Conservation (phyloP, 2,113 vertebrate genomes). For the Lepisosteus osseus region DNA sequence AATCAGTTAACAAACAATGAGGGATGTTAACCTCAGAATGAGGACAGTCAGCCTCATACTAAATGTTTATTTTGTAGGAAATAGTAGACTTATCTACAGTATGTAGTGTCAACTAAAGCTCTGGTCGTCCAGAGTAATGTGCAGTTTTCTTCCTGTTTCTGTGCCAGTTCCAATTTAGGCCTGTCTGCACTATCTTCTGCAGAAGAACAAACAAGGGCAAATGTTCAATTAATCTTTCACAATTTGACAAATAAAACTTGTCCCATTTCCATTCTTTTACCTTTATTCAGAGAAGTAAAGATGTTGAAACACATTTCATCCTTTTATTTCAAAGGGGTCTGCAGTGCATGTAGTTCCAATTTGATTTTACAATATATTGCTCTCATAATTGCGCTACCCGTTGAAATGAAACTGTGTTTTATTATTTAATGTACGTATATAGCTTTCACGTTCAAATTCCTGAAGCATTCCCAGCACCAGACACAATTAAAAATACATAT, state of each 20-base stretch:
- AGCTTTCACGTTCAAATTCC: too few relatives aligned
- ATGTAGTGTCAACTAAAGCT: too few relatives aligned
- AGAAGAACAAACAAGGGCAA: not conserved
- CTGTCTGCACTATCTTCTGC: not conserved
- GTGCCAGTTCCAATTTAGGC: not conserved
- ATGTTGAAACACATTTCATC: not conserved
- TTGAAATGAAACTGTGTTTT: too few relatives aligned
- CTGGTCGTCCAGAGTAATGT: not conserved
- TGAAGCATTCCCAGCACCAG: too few relatives aligned
- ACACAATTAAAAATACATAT: too few relatives aligned
- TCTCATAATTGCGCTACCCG: not conserved
- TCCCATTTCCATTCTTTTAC: not conserved
- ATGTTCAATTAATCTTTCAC: not conserved
- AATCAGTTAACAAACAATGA: too few relatives aligned
- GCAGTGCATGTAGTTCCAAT: not conserved
- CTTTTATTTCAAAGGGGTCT: not conserved
- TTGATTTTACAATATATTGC: not conserved
- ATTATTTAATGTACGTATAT: too few relatives aligned
- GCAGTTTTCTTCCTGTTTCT: conserved; percentile 3
- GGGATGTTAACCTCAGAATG: too few relatives aligned
- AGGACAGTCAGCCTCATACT: too few relatives aligned
- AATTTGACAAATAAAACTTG: not conserved
- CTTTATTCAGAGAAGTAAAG: not conserved
- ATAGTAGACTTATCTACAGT: too few relatives aligned
- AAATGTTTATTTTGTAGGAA: too few relatives aligned